Percentiles rank a stretch among this genome's conserved stretches.
These are phyloP conservation scores for Nettapus auritus DNA, from an alignment of 2,113 vertebrate genomes.

Conservation along the genomic window DNA sequence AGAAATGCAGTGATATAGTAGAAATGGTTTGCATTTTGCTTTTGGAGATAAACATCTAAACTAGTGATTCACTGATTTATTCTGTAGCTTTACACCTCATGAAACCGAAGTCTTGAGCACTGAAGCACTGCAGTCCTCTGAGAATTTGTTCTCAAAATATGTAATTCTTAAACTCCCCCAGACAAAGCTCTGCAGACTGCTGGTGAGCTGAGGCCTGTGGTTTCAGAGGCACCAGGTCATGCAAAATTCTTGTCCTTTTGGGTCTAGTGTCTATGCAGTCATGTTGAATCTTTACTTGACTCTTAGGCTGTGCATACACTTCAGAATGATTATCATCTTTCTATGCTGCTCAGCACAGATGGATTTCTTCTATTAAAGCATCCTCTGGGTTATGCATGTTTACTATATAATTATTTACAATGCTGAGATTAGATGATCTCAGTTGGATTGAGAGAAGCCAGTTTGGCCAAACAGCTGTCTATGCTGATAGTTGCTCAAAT, in stretches of 20 bases:
- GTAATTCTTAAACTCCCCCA: neutral
- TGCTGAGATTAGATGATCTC: neutral
- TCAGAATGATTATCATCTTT: neutral
- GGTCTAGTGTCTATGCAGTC: accelerated
- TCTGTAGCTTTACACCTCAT: neutral
- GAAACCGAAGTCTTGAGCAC: neutral
- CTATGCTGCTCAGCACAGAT: neutral
- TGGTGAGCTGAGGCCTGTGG: accelerated
- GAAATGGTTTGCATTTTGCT: neutral
- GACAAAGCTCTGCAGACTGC: neutral
- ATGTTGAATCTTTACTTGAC: neutral
- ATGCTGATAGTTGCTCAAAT: neutral
- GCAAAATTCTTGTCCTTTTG: neutral
- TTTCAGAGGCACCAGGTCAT: neutral
- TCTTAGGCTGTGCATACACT: neutral
- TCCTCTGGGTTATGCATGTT: neutral
- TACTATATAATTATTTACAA: neutral
- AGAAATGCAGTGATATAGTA: neutral
- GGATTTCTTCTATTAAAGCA: neutral
- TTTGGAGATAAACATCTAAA: neutral
- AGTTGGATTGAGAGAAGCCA: neutral
- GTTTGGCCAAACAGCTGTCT: neutral
- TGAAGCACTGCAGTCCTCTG: neutral
- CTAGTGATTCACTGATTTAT: neutral
- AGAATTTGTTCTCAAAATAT: neutral